These are phyloP conservation scores for Cyanoramphus novaezelandiae DNA, from an alignment of 2,113 vertebrate species.

Conservation along the genomic window DNA sequence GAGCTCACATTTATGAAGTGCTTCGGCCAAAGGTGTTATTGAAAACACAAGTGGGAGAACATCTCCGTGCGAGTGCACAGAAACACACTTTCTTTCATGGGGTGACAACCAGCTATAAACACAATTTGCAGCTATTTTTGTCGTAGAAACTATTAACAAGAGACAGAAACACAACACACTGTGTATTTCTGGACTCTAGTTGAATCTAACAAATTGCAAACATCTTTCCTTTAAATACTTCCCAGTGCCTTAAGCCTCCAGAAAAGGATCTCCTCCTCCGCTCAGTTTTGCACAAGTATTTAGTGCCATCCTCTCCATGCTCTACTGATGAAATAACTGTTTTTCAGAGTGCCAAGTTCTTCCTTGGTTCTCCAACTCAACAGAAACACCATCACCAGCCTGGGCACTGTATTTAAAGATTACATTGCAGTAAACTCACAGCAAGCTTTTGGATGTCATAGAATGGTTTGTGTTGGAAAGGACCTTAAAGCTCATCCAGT, in stretches of 20 bases:
- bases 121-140: background rate
- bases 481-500: background rate
- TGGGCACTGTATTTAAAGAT: slow-evolving; percentile 31
- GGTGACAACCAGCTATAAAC: background rate
- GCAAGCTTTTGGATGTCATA: background rate
- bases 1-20: background rate
- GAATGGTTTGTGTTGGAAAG: background rate
- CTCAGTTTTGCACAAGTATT: background rate
- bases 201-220: background rate
- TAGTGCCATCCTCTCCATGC: background rate
- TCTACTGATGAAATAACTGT: background rate
- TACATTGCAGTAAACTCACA: slow-evolving; percentile 34
- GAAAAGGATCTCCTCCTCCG: background rate
- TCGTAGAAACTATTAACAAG: background rate
- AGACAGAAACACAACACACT: background rate
- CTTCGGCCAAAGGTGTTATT: background rate
- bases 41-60: background rate
- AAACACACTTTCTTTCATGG: background rate
- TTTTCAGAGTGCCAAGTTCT: background rate
- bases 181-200: background rate
- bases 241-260: background rate
- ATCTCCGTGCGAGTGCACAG: background rate
- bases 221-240: background rate
- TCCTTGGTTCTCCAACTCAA: background rate
- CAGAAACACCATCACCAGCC: background rate